Conservation (phyloP, 2,888 invertebrate species). For the Aphrophora alni region DNA sequence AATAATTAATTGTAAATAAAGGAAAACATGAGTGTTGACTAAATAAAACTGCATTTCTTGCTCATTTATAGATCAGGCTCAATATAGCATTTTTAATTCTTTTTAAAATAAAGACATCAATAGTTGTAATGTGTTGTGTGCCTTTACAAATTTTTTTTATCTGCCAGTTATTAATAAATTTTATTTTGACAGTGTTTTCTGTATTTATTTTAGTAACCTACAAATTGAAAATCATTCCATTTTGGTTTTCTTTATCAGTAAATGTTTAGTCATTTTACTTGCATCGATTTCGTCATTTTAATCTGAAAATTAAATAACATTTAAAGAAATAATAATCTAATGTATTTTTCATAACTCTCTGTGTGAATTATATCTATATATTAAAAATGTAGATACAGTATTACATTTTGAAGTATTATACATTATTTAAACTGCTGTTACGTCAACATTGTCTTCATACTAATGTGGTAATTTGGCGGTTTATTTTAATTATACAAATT, state of each 20-base stretch:
- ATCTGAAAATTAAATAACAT: background rate
- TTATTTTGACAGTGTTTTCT: too few relatives aligned
- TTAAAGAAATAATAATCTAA: background rate
- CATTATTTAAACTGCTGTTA: background rate
- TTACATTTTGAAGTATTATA: background rate
- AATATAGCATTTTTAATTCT: background rate
- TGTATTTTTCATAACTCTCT: background rate
- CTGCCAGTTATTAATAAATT: too few relatives aligned
- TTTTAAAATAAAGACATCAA: background rate
- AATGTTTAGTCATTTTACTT: background rate
- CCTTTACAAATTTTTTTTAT: constrained; percentile 29
- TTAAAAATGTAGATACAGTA: background rate
- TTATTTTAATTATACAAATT: too few relatives aligned
- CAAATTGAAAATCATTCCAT: background rate
- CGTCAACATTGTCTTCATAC: too few relatives aligned
- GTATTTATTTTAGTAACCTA: too few relatives aligned
- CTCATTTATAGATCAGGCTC: background rate
- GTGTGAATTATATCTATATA: background rate
- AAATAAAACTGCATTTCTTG: background rate
- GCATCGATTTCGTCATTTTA: background rate
- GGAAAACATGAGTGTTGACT: background rate
- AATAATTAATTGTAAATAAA: background rate
- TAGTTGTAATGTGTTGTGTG: constrained; percentile 20
- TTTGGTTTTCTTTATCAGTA: background rate
- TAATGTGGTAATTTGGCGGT: too few relatives aligned